Evolutionary conservation across 2,888 invertebrate genomes (phyloP).

Genomic region (Stramonita haemastoma): DNA sequence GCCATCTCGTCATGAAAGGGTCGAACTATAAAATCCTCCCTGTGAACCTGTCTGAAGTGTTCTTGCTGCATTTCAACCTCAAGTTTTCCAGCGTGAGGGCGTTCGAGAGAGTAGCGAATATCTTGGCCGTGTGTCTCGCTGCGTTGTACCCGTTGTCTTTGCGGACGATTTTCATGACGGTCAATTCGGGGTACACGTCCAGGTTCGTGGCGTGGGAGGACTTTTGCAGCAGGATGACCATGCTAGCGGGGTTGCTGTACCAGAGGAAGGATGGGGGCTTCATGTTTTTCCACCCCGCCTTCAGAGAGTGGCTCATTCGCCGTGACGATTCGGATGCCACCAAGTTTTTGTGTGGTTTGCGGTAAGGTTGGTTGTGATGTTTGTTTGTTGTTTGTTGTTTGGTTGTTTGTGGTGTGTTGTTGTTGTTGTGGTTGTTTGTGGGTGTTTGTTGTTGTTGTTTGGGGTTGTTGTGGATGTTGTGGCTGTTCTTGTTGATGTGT

Average conservation of each 20-base stretch:
- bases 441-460: not conserved
- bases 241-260: constrained; percentile 90
- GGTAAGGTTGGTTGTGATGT: constrained; percentile 73
- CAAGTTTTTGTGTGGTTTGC: constrained; percentile 94
- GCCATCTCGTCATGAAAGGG: constrained; percentile 94
- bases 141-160: constrained; percentile 93
- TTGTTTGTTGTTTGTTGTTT: not conserved
- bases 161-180: constrained; percentile 94
- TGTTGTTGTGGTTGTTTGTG: not conserved
- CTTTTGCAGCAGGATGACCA: constrained; percentile 91
- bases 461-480: no score
- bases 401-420: no score
- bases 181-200: constrained; percentile 89
- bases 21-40: constrained; percentile 88
- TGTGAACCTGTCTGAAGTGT: constrained; percentile 81
- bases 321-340: constrained; percentile 85
- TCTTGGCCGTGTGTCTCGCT: constrained; percentile 92
- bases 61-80: constrained; percentile 92
- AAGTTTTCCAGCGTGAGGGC: constrained; percentile 92
- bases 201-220: constrained; percentile 92
- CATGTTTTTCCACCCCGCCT: constrained; percentile 98
- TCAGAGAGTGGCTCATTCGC: constrained; percentile 96
- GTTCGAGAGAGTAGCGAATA: constrained; percentile 89
- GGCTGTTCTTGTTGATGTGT: no score
- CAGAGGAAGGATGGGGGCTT: constrained; percentile 94